A percentile compares a stretch with the other conserved stretches of the same genome.
phyloP scores from a whole-genome alignment of 64 coral and sea anemone species.

The Porites lutea region DNA sequence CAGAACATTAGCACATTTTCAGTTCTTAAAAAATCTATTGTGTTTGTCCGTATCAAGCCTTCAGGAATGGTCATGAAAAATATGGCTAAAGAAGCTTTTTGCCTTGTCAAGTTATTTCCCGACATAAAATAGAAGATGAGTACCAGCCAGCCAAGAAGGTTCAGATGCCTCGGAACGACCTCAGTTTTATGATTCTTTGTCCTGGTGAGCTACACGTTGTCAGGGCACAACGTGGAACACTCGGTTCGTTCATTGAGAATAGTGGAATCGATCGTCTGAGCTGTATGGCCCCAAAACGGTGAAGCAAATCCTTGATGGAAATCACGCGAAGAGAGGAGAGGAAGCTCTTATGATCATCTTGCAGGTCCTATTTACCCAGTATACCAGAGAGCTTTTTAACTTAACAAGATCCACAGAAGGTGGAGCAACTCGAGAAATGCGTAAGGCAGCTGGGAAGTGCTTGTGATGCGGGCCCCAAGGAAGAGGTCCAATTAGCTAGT shows the following conservation, averaged over 20 bases:
- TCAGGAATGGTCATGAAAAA: too few species aligned
- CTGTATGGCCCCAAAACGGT: background rate
- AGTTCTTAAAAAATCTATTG: too few species aligned
- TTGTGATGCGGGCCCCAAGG: background rate
- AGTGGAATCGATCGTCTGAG: background rate
- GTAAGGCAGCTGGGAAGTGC: conserved; percentile 1
- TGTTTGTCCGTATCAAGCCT: too few species aligned
- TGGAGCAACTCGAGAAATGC: background rate
- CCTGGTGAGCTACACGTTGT: conserved; percentile 37
- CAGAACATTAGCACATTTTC: too few species aligned
- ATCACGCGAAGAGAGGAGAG: background rate
- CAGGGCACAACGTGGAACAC: background rate
- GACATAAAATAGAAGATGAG: too few species aligned
- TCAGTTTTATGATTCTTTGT: conserved; percentile 40
- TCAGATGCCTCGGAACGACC: conserved; percentile 44
- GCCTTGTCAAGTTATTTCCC: too few species aligned
- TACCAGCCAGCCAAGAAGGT: conserved; percentile 56
- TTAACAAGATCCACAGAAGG: background rate
- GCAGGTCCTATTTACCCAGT: background rate
- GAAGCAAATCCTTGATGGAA: background rate
- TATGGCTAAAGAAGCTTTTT: too few species aligned
- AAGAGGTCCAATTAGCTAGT: conserved; percentile 7
- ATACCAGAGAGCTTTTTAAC: conserved; percentile 4
- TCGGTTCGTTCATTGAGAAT: background rate
- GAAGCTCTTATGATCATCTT: background rate